Evolutionary conservation across 2,888 invertebrate genomes (phyloP).

Genomic region (Apomyelois bistriatella): DNA sequence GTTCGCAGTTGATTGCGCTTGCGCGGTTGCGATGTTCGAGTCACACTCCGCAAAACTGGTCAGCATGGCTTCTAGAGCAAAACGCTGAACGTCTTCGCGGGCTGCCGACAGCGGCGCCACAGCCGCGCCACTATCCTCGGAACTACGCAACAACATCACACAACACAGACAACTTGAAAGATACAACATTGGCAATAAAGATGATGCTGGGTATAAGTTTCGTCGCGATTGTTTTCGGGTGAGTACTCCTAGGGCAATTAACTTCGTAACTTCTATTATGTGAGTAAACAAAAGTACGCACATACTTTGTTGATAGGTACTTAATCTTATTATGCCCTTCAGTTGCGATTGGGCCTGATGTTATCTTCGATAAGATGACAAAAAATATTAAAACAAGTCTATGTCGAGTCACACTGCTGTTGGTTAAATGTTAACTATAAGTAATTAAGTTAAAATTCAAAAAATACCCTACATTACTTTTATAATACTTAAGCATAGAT

Average conservation of each 20-base stretch:
- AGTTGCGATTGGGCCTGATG: too few species aligned
- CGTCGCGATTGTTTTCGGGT: slow-evolving; percentile 14
- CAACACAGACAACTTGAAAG: slow-evolving; percentile 7
- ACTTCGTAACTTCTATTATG: slow-evolving; percentile 1
- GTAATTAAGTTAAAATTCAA: too few species aligned
- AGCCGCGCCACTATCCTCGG: slow-evolving; percentile 35
- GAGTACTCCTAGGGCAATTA: slow-evolving; percentile 19
- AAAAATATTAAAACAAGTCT: too few species aligned
- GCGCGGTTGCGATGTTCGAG: slow-evolving; percentile 28
- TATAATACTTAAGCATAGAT: too few species aligned
- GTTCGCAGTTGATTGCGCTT: slow-evolving; percentile 32
- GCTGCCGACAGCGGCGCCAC: slow-evolving; percentile 41
- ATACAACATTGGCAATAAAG: slow-evolving; percentile 4
- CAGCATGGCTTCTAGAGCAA: slow-evolving; percentile 30
- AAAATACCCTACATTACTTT: too few species aligned
- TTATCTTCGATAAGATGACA: too few species aligned
- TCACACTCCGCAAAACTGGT: slow-evolving; percentile 17
- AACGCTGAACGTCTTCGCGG: slow-evolving; percentile 42
- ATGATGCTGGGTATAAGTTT: slow-evolving; percentile 11
- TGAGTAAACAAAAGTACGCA: background rate
- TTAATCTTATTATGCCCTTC: too few species aligned
- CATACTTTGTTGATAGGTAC: too few species aligned
- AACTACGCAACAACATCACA: slow-evolving; percentile 17
- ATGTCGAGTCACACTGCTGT: too few species aligned
- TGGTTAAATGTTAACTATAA: too few species aligned